These are phyloP conservation scores for Sebastes minor DNA, from an alignment of 2,797 vertebrate species.

Conservation along the genomic window DNA sequence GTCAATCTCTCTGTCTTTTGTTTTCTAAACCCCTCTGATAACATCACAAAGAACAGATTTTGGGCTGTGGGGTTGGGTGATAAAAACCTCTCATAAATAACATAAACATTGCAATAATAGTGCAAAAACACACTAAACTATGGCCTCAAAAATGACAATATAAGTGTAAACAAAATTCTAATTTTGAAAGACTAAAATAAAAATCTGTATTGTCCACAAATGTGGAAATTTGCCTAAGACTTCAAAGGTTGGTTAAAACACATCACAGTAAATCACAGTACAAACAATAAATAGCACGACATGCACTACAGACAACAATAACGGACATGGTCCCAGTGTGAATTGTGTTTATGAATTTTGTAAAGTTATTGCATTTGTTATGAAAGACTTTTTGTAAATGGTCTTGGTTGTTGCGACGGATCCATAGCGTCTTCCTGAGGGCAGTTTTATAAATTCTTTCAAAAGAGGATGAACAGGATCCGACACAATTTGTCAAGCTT, in stretches of 20 bases:
- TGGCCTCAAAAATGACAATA: neutral
- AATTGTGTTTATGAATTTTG: neutral
- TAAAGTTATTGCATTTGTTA: neutral
- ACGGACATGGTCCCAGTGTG: neutral
- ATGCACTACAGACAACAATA: neutral
- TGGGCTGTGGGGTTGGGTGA: neutral
- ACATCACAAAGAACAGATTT: constrained; percentile 26
- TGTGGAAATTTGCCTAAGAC: too few species aligned
- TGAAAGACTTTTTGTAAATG: neutral
- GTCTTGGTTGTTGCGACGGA: too few species aligned
- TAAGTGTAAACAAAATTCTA: neutral
- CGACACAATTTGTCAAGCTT: too few species aligned
- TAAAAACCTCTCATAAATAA: neutral
- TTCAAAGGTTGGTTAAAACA: neutral
- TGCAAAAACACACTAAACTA: neutral
- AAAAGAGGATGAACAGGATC: too few species aligned
- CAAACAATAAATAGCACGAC: neutral
- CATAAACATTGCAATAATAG: neutral
- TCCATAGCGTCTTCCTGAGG: too few species aligned
- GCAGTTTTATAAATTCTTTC: too few species aligned
- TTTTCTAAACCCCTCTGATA: constrained; percentile 34
- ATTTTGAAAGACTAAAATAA: neutral
- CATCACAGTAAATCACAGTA: neutral
- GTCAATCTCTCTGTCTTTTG: constrained; percentile 30
- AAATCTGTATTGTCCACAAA: too few species aligned